phyloP scores from a whole-genome alignment of 2,797 vertebrate genomes.

The Streptopelia turtur region DNA sequence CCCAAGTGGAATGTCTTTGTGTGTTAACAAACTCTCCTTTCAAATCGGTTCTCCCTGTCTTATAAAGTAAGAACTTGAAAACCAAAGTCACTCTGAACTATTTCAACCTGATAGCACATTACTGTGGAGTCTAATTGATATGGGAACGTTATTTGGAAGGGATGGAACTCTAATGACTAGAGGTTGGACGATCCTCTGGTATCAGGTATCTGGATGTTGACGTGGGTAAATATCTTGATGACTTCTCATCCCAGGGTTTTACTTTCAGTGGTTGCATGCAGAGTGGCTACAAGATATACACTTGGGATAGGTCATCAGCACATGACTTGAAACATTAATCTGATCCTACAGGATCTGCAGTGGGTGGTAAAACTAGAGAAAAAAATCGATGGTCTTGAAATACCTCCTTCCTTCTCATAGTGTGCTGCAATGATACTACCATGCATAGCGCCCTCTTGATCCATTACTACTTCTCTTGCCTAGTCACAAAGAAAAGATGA shows the following conservation, averaged over 20 bases:
- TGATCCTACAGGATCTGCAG: background rate
- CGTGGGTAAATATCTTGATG: background rate
- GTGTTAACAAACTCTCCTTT: background rate
- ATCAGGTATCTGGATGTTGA: background rate
- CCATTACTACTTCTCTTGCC: background rate
- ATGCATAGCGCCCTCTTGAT: background rate
- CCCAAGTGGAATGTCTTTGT: background rate
- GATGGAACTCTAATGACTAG: background rate
- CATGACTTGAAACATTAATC: conserved; percentile 1
- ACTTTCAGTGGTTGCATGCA: background rate
- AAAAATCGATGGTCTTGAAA: conserved; percentile 6
- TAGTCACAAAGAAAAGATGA: rapidly evolving
- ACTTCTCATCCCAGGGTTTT: background rate
- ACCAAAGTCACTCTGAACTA: background rate
- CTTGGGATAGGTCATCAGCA: background rate
- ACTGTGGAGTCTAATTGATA: background rate
- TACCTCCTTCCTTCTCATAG: background rate
- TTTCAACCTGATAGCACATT: background rate
- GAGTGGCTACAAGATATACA: background rate
- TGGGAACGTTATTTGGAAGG: background rate
- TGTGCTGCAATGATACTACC: background rate
- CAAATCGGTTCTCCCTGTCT: rapidly evolving
- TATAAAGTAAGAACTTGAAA: background rate
- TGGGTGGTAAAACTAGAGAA: background rate
- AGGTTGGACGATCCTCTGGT: background rate